A percentile compares a stretch with the other conserved stretches of the same genome.
These are phyloP conservation scores for Gallirallus australis DNA, from an alignment of 2,797 vertebrate genomes.

Conservation along the genomic window DNA sequence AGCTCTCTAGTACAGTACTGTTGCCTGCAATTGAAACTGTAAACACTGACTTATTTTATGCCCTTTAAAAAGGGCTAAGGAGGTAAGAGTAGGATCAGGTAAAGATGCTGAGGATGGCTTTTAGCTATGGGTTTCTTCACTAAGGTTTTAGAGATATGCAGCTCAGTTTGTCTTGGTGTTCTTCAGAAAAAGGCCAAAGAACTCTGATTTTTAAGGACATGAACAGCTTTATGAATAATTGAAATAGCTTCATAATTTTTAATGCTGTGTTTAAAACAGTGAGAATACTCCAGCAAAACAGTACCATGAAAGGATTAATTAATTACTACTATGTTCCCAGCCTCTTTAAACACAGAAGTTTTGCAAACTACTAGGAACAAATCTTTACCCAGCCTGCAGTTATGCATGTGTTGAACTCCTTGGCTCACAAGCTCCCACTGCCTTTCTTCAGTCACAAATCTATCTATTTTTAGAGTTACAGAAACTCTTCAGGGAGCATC, in stretches of 20 bases:
- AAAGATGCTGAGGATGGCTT: neutral
- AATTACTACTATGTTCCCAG: neutral
- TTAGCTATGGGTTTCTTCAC: neutral
- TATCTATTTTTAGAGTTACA: neutral
- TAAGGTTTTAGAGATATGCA: neutral
- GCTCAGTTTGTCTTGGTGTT: neutral
- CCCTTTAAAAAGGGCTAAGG: neutral
- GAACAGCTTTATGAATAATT: neutral
- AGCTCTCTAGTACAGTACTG: neutral
- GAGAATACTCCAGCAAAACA: neutral
- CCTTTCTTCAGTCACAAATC: neutral
- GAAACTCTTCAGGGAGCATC: neutral
- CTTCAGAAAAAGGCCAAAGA: neutral
- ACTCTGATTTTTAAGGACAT: neutral
- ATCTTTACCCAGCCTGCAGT: neutral
- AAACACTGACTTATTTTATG: neutral
- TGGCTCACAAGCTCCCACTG: neutral
- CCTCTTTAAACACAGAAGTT: neutral
- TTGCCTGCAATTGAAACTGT: neutral
- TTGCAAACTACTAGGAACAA: neutral
- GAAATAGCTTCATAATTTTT: neutral
- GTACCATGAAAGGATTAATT: neutral
- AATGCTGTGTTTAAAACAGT: neutral
- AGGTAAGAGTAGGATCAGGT: neutral
- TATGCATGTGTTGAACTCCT: neutral